Evolutionary conservation across 2,888 invertebrate species (phyloP), one percentile per base, ranked within the genome.

Genomic region (Conchocele bisecta): DNA sequence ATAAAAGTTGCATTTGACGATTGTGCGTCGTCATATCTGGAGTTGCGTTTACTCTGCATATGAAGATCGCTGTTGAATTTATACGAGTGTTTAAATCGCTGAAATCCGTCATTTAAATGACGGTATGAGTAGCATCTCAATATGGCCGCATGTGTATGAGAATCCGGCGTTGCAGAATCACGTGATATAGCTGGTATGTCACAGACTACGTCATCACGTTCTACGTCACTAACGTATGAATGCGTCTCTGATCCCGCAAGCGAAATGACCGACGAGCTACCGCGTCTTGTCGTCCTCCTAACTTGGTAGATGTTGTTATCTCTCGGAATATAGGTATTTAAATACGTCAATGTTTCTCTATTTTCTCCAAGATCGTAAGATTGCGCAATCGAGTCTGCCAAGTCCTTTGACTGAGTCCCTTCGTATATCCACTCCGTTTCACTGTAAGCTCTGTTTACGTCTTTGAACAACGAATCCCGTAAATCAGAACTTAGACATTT

Each of bases 331-430:
- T 83, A 83, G 39, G 76, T 80, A 46, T 83, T 83, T 7, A 88
- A 80, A 56, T 83, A 86, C 1, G 83, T 82, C 26, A 77, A 75
- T 1, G 82, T 83, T 54, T 88, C 87, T 11, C 60, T 61, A 29
- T 73, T 80, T n/a, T 84, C 83, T 7, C 81, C 85, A 6, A 88
- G 69, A 39, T 85, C 81, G 66, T 86, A 87, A 6, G 84, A 83
- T 48, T 83, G 75, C 13, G 84, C 84, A 20, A 88, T 86, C 13
- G 87, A 85, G 11, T 83, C 85, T 3, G 83, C 85, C 11, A 88
- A 74, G 39, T 85, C 85, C 33, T 83, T 79, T 9, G 67, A 65
- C n/a, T 74, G 56, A n/a, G 53, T 44, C 31, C 58, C 67, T 29
- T 73, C 69, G 39, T 73, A 71, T 13, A 76, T 29, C 60, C 75